phyloP scores from a whole-genome alignment of 1,140 invertebrate species.

The Drosophila teissieri region DNA sequence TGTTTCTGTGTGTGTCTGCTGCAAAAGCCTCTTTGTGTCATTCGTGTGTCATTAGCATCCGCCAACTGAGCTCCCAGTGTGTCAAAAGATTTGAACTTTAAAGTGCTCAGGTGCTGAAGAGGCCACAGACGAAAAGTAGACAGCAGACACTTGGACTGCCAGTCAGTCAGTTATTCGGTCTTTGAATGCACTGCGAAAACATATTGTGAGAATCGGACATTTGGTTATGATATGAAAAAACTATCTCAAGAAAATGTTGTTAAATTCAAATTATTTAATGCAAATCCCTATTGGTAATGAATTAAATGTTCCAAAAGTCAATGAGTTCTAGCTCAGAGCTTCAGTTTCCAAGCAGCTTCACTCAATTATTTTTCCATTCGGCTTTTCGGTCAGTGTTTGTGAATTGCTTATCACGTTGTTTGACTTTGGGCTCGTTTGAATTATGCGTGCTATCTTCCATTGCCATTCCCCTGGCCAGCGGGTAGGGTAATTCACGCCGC shows the following conservation, averaged over 20 bases:
- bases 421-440: constrained; percentile 74
- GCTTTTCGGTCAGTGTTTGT: constrained; percentile 26
- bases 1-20: constrained; percentile 8
- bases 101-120: constrained; percentile 67
- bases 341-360: no score
- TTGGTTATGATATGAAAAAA: no score
- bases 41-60: constrained; percentile 56
- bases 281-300: no score
- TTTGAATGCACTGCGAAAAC: constrained; percentile 3
- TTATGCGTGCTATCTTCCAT: constrained; percentile 66
- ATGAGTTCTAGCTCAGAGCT: no score
- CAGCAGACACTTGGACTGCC: constrained; percentile 34
- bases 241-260: no score
- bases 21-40: constrained; percentile 72
- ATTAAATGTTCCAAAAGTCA: no score
- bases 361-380: no score
- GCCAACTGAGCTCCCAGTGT: constrained; percentile 51
- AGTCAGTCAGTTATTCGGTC: constrained; percentile 34
- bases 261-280: no score
- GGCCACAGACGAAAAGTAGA: constrained; percentile 33
- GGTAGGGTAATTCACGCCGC: constrained; percentile 44
- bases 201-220: background rate
- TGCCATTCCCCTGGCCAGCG: constrained; percentile 42
- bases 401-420: constrained; percentile 77
- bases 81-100: constrained; percentile 76